Evolutionary conservation across 2,797 vertebrate species (phyloP).

Genomic region (Phataginus tricuspis): DNA sequence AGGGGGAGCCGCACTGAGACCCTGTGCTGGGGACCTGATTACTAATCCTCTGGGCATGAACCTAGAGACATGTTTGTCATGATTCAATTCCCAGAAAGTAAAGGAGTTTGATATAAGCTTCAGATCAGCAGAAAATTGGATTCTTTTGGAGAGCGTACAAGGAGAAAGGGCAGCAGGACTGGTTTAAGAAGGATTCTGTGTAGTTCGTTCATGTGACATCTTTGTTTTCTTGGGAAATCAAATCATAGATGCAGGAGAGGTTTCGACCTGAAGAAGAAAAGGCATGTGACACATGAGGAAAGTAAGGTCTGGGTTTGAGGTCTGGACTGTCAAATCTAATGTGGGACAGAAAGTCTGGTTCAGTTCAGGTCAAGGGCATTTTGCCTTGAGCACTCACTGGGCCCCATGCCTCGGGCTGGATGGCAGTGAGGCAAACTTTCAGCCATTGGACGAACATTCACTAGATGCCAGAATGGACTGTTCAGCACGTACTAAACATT

Average conservation of each 20-base stretch:
- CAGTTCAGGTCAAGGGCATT: background rate
- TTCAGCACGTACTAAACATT: background rate
- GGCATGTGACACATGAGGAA: background rate
- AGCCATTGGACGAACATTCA: background rate
- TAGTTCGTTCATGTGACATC: background rate
- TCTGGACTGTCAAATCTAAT: background rate
- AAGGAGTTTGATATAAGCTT: constrained; percentile 46
- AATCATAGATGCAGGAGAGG: background rate
- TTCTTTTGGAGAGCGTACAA: background rate
- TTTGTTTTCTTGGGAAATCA: background rate
- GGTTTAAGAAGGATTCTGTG: background rate
- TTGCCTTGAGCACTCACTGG: background rate
- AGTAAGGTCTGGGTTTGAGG: background rate
- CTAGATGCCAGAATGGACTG: background rate
- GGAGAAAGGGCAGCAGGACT: background rate
- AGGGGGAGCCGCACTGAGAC: background rate
- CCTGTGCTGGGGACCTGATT: background rate
- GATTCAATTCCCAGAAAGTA: constrained; percentile 67
- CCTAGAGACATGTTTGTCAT: background rate
- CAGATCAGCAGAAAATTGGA: background rate
- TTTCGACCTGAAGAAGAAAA: background rate
- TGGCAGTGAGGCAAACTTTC: background rate
- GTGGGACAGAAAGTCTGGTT: background rate
- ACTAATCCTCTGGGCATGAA: background rate
- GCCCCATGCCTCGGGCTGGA: background rate